A percentile compares a stretch with the other conserved stretches of the same genome.
These are phyloP conservation scores for Baronia brevicornis DNA, from an alignment of 2,888 invertebrate genomes.

Conservation along the genomic window DNA sequence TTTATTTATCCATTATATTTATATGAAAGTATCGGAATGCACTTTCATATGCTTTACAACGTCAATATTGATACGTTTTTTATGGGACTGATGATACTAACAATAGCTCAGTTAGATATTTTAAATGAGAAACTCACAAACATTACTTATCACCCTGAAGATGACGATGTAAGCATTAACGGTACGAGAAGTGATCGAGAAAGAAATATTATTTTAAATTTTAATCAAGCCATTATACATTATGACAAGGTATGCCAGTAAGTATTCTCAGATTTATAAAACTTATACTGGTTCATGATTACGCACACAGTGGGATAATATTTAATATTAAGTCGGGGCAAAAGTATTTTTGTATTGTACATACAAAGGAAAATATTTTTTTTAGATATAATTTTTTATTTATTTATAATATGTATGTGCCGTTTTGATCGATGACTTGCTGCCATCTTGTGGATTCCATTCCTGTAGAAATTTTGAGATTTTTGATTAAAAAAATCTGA, in stretches of 20 bases:
- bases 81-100: constrained; percentile 40
- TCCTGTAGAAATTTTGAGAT: no score
- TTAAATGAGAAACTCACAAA: constrained; percentile 36
- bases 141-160: constrained; percentile 27
- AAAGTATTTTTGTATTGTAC: no score
- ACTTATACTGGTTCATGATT: no score
- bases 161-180: neutral
- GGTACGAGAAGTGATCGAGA: constrained; percentile 8
- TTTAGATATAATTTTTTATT: no score
- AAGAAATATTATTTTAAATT: constrained; percentile 22
- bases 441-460: no score
- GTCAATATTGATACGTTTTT: constrained; percentile 45
- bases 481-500: no score
- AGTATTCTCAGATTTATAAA: constrained; percentile 18
- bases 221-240: constrained; percentile 38
- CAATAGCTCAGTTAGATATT: constrained; percentile 46
- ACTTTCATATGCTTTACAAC: constrained; percentile 37
- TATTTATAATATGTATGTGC: no score
- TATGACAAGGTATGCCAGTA: constrained; percentile 39
- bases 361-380: no score
- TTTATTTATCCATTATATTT: constrained; percentile 39
- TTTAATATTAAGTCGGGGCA: no score
- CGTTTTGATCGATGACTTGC: no score
- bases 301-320: no score
- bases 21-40: constrained; percentile 42